Conservation (phyloP, 2,888 invertebrate species). For the Zygothrica quintamaculata region DNA sequence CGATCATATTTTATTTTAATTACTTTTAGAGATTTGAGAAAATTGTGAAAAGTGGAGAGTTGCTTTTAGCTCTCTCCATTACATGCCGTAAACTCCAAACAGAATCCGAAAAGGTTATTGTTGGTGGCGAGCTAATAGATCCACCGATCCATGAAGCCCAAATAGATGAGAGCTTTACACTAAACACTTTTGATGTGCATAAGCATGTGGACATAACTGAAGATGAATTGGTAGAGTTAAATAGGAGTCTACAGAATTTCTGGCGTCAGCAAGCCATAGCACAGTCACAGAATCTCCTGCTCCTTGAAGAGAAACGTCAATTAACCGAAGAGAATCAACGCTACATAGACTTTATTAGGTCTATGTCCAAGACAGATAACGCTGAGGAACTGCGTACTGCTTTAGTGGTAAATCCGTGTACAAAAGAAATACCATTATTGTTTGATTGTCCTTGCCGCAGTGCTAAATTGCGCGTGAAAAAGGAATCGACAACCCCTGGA, state of each 20-base stretch:
- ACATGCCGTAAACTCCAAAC: slow-evolving; percentile 82
- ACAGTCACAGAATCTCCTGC: slow-evolving; percentile 71
- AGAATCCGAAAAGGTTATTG: slow-evolving; percentile 80
- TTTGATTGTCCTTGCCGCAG: slow-evolving; percentile 53
- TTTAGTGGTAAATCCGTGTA: slow-evolving; percentile 37
- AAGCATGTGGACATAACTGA: slow-evolving; percentile 76
- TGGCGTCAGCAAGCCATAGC: slow-evolving; percentile 82
- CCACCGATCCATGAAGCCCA: slow-evolving; percentile 36
- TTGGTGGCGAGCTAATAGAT: slow-evolving; percentile 61
- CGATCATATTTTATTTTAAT: too few relatives aligned
- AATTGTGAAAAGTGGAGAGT: slow-evolving; percentile 75
- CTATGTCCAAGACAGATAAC: slow-evolving; percentile 74
- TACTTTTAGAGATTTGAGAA: slow-evolving; percentile 76
- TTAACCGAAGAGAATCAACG: slow-evolving; percentile 78
- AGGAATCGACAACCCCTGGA: slow-evolving; percentile 43
- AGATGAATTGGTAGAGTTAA: slow-evolving; percentile 66
- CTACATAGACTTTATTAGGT: slow-evolving; percentile 78
- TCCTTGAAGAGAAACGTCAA: slow-evolving; percentile 69
- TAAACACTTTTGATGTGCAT: slow-evolving; percentile 65
- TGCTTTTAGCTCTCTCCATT: slow-evolving; percentile 73
- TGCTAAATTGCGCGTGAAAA: slow-evolving; percentile 21
- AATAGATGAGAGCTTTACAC: slow-evolving; percentile 43
- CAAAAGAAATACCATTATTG: slow-evolving; percentile 34
- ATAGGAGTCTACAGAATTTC: slow-evolving; percentile 71
- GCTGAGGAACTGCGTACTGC: slow-evolving; percentile 68